Evolutionary conservation across 2,888 invertebrate genomes (phyloP), one percentile per base, ranked within the genome.

Genomic region (Argyresthia goedartella): DNA sequence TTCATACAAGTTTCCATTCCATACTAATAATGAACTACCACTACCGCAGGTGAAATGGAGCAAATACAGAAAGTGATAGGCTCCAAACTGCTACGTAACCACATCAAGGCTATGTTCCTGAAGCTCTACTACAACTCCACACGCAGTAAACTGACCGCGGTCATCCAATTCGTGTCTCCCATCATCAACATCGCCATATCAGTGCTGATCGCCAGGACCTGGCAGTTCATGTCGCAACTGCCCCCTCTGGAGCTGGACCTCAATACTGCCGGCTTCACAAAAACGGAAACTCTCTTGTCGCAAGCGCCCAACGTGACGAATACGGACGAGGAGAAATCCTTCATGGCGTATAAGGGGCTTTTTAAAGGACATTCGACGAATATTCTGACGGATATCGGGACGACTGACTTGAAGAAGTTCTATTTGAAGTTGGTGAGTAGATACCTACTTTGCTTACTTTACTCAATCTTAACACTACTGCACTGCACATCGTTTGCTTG

Each of bases 201-300:
- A 7, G 84, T 86, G 35, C 53, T 76, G 9, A 81, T 86, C 57
- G 66, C 84, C 1, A 69, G 84, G 15, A 82, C 85, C 10, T 86
- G 86, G 86, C 76, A 76, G 56, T 86, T 86, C 53, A 65, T 86
- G 49, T 71, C 76, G 0, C 87, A 90, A 58, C 73, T 93, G n/a
- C 91, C 92, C 0, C 78, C 91, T 0, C 70, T 92, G 55, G 69
- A 71, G 0, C 77, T 93, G 16, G 82, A 81, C 25, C 70, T 92
- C 33, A 25, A 25, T 25, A 25, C 25, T 25, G 66, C 76, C 53
- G 75, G 88, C 53, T 86, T 81, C 56, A 60, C 57, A 41, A 56
- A 57, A 1, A 84, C 86, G 0, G 66, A 82, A 57, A 81, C 81
- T 1, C 57, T 86, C 1, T 34, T 86, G 45, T 76, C 84, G 4